Conservation (phyloP, 1,140 invertebrate species). For the Diprion similis region DNA sequence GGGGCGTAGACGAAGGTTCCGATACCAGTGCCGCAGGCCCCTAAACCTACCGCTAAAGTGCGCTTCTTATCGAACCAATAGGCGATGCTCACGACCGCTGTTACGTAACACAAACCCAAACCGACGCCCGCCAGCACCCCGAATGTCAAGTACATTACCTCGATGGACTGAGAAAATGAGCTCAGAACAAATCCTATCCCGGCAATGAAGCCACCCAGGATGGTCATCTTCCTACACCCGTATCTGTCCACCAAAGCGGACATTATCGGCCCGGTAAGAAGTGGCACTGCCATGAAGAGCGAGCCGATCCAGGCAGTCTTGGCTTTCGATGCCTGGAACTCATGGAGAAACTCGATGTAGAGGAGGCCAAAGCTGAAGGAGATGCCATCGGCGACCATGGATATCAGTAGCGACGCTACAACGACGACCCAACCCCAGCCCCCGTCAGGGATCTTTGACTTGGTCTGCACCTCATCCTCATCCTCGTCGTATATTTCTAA, state of each 20-base stretch:
- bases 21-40: constrained; percentile 88
- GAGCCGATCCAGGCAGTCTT: constrained; percentile 90
- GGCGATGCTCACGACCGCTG: constrained; percentile 90
- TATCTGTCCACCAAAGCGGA: constrained; percentile 87
- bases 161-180: constrained; percentile 74
- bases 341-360: constrained; percentile 84
- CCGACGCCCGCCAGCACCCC: constrained; percentile 86
- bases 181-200: constrained; percentile 82
- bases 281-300: constrained; percentile 86
- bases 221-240: constrained; percentile 86
- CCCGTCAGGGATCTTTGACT: constrained; percentile 71
- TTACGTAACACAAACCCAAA: constrained; percentile 86
- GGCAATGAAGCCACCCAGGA: constrained; percentile 79
- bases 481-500: constrained; percentile 34
- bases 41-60: constrained; percentile 90
- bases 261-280: constrained; percentile 85
- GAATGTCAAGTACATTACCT: constrained; percentile 84
- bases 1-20: constrained; percentile 89
- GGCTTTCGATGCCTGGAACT: constrained; percentile 82
- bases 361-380: constrained; percentile 93
- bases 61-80: constrained; percentile 96
- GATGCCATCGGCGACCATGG: constrained; percentile 94
- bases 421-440: constrained; percentile 92
- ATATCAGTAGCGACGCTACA: constrained; percentile 81
- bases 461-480: constrained; percentile 30